Base-by-base conservation (phyloP, 1,140 invertebrate genomes). In the Chironomus tepperi region DNA sequence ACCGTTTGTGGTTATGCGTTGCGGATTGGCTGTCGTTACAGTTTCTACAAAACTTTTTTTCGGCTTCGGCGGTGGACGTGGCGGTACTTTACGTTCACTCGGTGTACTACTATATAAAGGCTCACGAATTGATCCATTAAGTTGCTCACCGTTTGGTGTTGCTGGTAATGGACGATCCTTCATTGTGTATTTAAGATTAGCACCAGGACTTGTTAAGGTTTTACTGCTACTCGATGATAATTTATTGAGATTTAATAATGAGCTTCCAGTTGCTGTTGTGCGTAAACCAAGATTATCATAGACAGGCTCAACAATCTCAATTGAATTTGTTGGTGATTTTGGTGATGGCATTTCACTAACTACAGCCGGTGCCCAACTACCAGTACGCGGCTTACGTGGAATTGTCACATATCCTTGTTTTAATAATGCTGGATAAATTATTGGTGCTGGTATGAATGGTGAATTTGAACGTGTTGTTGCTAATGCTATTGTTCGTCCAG, bases 261-360 rank as follows among this genome's bases (percentile, higher is more conserved):
- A 94, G 77, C 91, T 93, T 7, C 93, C 93, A 76, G 93, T 90
- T 0, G 91, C 93, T n/a, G 93, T 94, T 1, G 91, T 93, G 73
- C 93, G 85, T 0, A 89, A 82, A 0, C 93, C 93, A 12, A 95
- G 82, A 79, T 94, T 94, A 78, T 95, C 93, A 79, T 95, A 95
- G 3, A 93, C 87, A 0, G 92, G 92, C 78, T 94, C 92, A 21
- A 86, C 83, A 18, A 86, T 84, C 78, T 87, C 85, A 2, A 83
- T 78, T 76, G 84, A 85, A 0, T 86, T 84, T 3, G 85, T 81
- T 3, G 87, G 84, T n/a, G 85, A 79, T 76, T 85, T 85, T 73
- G 83, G 83, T 8, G 86, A 86, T 34, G 83, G 82, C n/a, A 80
- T 81, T 15, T 83, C 82, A 74, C 77, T 78, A 6, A 79, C 73